A percentile compares a stretch with the other conserved stretches of the same genome.
Conservation (phyloP, 2,888 invertebrate genomes). For the Nephrocerus scutellatus region DNA sequence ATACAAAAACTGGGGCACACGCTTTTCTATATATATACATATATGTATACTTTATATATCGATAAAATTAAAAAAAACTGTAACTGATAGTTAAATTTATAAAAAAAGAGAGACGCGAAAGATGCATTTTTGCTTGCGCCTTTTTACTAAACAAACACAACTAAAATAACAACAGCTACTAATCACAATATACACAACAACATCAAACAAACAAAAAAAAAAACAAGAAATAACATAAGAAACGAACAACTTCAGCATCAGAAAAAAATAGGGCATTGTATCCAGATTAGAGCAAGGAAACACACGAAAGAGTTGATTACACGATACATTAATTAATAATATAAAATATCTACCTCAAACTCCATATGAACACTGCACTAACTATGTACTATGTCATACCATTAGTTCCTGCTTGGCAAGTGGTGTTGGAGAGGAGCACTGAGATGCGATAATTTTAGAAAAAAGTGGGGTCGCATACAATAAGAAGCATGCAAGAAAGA, state of each 20-base stretch:
- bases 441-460: no score
- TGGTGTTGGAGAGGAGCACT: no score
- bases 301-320: conserved; percentile 24
- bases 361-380: no score
- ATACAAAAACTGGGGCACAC: conserved; percentile 27
- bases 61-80: conserved; percentile 1
- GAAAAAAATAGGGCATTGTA: no score
- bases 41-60: conserved; percentile 9
- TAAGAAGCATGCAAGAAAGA: no score
- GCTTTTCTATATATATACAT: conserved; percentile 28
- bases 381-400: no score
- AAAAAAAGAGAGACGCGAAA: background rate
- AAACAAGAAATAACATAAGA: background rate
- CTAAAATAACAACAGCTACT: conserved; percentile 4
- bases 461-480: no score
- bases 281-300: no score
- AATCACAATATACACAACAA: conserved; percentile 10
- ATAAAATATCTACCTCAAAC: no score
- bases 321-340: no score
- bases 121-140: background rate
- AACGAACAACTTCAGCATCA: no score
- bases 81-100: background rate
- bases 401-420: no score
- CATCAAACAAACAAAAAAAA: conserved; percentile 8
- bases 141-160: conserved; percentile 7